Evolutionary conservation across 1,140 invertebrate species (phyloP), one percentile per base, ranked within the genome.

Genomic region (Drosophila burlai): DNA sequence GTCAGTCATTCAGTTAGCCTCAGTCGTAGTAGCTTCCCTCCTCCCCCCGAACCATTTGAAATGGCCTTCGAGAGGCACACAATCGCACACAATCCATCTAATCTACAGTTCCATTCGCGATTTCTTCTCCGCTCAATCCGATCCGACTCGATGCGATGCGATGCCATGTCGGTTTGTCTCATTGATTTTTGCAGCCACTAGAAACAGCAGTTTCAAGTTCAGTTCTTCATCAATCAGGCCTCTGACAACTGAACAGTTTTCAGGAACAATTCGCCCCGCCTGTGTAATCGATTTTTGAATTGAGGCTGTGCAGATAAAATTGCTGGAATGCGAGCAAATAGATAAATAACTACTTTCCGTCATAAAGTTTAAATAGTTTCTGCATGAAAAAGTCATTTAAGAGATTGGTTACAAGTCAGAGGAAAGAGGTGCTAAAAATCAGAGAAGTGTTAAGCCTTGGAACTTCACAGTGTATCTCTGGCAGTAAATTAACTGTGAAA

Each of bases 141-240:
- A 73, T 52, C 58, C 40, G 26, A 74, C 50, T 49, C 45, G 58
- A 57, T 58, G 42, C 47, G 26, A 76, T 63, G 59, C 46, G 55
- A 63, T 60, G 59, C 46, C 59, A 66, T 71, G 71, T 77, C 77
- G 58, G 76, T 79, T 81, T 76, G 80, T 89, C 83, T 82, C 79
- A 80, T 86, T 85, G 66, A 80, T 82, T 86, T 66, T 65, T 68
- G 62, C 80, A 65, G 34, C 34, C 10, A 36, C 34, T 36, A 36
- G 3, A 1, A 11, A 36, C 36, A 13, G 67, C 72, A 76, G 66
- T 87, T 74, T 90, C 85, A 89, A 90, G 85, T 89, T 90, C 85
- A 89, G 81, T 89, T 85, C 67, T 81, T 85, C 81, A 89, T 89
- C 81, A 89, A 89, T 89, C 84, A 89, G 74, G 55, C 67, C 67